A percentile compares a stretch with the other conserved stretches of the same genome.
phyloP scores from a whole-genome alignment of 2,113 vertebrate species.

The Myrmophylax atrothorax region DNA sequence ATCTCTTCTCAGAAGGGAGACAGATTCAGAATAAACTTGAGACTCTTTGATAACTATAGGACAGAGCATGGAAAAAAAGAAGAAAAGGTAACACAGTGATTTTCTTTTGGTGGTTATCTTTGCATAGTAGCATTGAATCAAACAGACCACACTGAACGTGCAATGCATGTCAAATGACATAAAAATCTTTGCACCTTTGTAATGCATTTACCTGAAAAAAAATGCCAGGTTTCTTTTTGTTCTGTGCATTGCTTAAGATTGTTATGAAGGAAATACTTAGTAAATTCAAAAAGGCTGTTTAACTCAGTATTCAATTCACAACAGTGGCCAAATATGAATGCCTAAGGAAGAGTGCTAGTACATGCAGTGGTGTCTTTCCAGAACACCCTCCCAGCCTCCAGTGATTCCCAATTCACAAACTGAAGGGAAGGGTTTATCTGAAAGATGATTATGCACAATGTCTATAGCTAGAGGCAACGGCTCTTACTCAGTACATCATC shows the following conservation, averaged over 20 bases:
- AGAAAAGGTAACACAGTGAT: neutral
- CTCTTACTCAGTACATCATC: neutral
- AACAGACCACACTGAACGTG: neutral
- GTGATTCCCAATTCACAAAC: neutral
- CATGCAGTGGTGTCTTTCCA: neutral
- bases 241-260: neutral
- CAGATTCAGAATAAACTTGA: neutral
- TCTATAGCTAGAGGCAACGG: neutral
- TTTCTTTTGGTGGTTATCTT: neutral
- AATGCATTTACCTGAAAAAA: neutral
- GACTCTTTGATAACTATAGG: neutral
- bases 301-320: neutral
- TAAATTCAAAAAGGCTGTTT: neutral
- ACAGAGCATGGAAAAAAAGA: neutral
- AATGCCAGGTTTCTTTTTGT: neutral
- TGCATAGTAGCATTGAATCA: neutral
- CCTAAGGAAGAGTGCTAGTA: neutral
- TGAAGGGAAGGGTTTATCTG: neutral
- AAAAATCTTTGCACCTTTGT: neutral
- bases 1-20: neutral
- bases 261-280: neutral
- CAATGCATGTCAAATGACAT: neutral
- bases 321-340: neutral
- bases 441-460: neutral
- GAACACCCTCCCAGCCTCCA: neutral